Evolutionary conservation across 37 sponge, comb jelly and placozoan genomes (phyloP), one percentile per base, ranked within the genome.

Genomic region (Oopsacas minuta): DNA sequence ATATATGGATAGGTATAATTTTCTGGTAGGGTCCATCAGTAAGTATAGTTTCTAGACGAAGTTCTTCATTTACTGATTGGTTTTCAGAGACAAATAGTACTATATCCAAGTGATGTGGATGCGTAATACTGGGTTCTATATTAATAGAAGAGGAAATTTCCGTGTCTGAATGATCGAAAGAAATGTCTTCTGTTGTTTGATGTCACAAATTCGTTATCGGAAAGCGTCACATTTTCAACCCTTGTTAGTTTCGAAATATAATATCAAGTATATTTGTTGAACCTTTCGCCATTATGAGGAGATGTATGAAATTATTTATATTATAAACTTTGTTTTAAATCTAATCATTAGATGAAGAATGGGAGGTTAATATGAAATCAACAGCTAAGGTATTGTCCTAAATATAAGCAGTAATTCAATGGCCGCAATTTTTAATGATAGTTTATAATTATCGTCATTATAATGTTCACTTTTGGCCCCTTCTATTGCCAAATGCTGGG

Each of bases 51-150:
- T 61, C 7, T 61, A 61, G 75, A 61, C 75, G 75, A 61, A 61
- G 75, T 61, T 61, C 75, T 61, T 61, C 75, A 61, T 61, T 34
- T 61, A 61, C 75, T 61, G 75, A 61, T 34, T 61, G 75, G 75
- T 61, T 61, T 20, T 61, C 75, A 32, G 75, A 32, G 22, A 61
- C 75, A 61, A 61, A 61, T 61, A 61, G 75, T 61, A 25, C 75
- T 61, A 61, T 61, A 61, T 61, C 75, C 30, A 61, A 20, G 75
- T 61, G 75, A 61, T 61, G 75, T 61, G 75, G 75, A 25, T 61
- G 22, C 75, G 75, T 25, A 61, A 61, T 61, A 61, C 75, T 61
- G 75, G 75, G 75, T 61, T n/a, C 22, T 61, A 61, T 61, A 61
- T 61, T 61, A 3, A 61, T 61, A 61, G 75, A 61, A 61, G 75